phyloP scores from a whole-genome alignment of 2,888 invertebrate species.

The Clusia tigrina region DNA sequence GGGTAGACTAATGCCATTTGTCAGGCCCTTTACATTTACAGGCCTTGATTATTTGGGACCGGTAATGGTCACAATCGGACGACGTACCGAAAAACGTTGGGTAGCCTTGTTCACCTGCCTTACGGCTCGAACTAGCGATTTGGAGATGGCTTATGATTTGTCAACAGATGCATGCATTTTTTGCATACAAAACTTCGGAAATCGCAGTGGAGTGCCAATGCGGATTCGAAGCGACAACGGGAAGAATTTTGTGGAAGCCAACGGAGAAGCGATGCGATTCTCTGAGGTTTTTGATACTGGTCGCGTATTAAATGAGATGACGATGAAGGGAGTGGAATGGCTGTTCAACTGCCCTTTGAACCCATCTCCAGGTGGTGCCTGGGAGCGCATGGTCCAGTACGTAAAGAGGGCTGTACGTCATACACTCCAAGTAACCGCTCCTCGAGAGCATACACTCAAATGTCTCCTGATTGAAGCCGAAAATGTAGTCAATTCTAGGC shows the following conservation, averaged over 20 bases:
- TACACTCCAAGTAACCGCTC: conserved; percentile 23
- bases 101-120: conserved; percentile 36
- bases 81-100: conserved; percentile 25
- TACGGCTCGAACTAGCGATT: conserved; percentile 28
- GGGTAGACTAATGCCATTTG: conserved; percentile 21
- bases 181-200: conserved; percentile 25
- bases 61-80: conserved; percentile 15
- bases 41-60: conserved; percentile 38
- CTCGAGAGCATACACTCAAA: conserved; percentile 18
- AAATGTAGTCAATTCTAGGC: conserved; percentile 26
- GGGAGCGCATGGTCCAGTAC: conserved; percentile 24
- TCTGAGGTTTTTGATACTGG: too few species aligned
- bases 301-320: conserved; percentile 10
- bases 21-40: conserved; percentile 34
- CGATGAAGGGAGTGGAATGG: conserved; percentile 27
- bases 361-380: conserved; percentile 20
- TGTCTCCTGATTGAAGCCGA: conserved; percentile 25
- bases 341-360: conserved; percentile 29
- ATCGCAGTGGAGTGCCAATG: conserved; percentile 23
- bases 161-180: conserved; percentile 25
- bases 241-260: conserved; percentile 26
- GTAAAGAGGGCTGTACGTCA: conserved; percentile 19
- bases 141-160: conserved; percentile 27
- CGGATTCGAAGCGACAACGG: conserved; percentile 29
- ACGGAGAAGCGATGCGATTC: conserved; percentile 14